These are phyloP conservation scores for Rhamnusium bicolor DNA, from an alignment of 2,888 invertebrate species.

Conservation along the genomic window DNA sequence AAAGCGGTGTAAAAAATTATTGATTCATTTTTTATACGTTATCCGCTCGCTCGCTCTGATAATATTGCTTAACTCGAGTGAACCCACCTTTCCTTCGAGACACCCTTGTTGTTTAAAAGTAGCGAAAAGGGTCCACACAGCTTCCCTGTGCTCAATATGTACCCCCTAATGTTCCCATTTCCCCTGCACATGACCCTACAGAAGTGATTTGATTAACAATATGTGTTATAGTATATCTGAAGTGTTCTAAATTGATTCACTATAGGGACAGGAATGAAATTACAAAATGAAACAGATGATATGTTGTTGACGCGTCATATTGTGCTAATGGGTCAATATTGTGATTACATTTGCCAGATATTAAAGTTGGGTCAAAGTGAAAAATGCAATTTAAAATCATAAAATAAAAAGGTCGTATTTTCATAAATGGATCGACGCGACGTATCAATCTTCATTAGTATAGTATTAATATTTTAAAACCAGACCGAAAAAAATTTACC, in stretches of 20 bases:
- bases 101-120: conserved; percentile 23
- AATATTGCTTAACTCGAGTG: background rate
- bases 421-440: background rate
- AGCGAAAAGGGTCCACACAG: conserved; percentile 32
- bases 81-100: conserved; percentile 20
- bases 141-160: conserved; percentile 55
- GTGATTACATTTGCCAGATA: conserved; percentile 44
- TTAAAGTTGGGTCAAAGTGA: conserved; percentile 41
- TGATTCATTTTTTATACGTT: too few species aligned
- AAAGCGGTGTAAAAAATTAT: too few species aligned
- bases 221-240: conserved; percentile 61
- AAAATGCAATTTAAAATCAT: conserved; percentile 36
- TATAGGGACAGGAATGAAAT: conserved; percentile 44
- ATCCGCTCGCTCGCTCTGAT: too few species aligned
- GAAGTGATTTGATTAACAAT: conserved; percentile 66
- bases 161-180: conserved; percentile 62
- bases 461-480: background rate
- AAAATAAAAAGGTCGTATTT: conserved; percentile 6
- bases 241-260: conserved; percentile 57
- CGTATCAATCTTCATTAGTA: conserved; percentile 12
- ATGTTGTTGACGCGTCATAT: conserved; percentile 46
- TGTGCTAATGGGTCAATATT: conserved; percentile 50
- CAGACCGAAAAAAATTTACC: background rate
- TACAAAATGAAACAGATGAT: conserved; percentile 51
- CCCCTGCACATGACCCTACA: conserved; percentile 63